Base-by-base conservation (phyloP, 2,113 vertebrate genomes). In the Bucco capensis region DNA sequence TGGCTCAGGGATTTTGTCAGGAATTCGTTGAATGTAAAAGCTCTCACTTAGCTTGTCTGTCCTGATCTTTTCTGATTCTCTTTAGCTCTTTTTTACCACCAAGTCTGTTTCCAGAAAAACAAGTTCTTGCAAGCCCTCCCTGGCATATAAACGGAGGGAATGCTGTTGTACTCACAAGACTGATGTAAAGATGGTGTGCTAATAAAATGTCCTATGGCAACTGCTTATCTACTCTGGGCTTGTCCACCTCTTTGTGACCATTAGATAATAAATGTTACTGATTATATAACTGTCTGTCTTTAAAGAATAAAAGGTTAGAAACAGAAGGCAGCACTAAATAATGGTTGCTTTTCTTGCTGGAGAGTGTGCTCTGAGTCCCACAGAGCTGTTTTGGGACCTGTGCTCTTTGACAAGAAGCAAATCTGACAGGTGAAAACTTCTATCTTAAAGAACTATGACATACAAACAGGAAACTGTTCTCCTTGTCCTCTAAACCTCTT, bases 391-490 rank as follows among this genome's bases (percentile, higher is more conserved):
- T 2, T 4, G 31, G 35, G 33, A 51, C 7, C 23, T 10, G 8
- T 12, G 47, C 28, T 54, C 14, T n/a, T n/a, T 13, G 44, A 25
- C 0, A 0, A 1, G 8, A 25, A 58, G 46, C 0, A 0, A 12
- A 25, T 42, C 9, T 18, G 75, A 58, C 31, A 49, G 47, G 23
- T 4, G 9, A 38, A 28, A 50, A 27, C 12, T 37, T 53, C 10
- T 12, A 13, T 10, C 37, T 37, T 10, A 7, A 21, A 13, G 23
- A 65, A 44, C 30, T 14, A 35, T 12, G 28, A 57, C 1, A 0
- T 12, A 23, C 1, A 6, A 25, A 5, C 4, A 12, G n/a, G 7
- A 23, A 50, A 57, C 3, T 8, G 11, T 21, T 28, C 51, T 19
- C 31, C 21, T 28, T 7, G 8, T 47, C 57, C 30, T 62, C 49